A percentile compares a stretch with the other conserved stretches of the same genome.
These are phyloP conservation scores for Axea sp. DNA, from an alignment of 2,888 invertebrate species.

Conservation along the genomic window DNA sequence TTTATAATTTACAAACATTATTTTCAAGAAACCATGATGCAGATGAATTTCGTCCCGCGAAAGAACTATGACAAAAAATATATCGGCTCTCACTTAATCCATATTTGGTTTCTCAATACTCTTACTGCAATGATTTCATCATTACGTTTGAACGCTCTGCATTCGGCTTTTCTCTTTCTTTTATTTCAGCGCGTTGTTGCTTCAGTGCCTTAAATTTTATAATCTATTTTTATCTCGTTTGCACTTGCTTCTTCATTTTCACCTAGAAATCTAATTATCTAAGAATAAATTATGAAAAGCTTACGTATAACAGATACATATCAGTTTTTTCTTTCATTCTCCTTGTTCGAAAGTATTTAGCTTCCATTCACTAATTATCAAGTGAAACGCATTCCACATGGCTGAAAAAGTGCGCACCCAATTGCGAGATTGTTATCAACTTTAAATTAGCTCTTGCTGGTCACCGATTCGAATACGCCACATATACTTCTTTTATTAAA, in stretches of 20 bases:
- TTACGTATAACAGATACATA: constrained; percentile 40
- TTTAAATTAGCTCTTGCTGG: constrained; percentile 25
- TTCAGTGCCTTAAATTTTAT: constrained; percentile 5
- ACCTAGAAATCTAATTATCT: constrained; percentile 44
- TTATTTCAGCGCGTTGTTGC: background rate
- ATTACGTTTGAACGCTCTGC: constrained; percentile 16
- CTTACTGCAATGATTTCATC: constrained; percentile 36
- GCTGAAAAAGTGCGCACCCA: constrained; percentile 49
- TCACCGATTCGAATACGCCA: constrained; percentile 6
- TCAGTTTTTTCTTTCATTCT: constrained; percentile 43
- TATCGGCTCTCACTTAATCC: too few relatives aligned
- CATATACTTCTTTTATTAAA: constrained; percentile 21
- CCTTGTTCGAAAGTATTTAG: constrained; percentile 39
- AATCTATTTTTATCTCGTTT: too few relatives aligned
- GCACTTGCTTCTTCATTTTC: constrained; percentile 31
- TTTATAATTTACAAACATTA: too few relatives aligned
- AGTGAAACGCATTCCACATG: constrained; percentile 51
- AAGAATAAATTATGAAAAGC: constrained; percentile 48
- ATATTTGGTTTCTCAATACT: constrained; percentile 39
- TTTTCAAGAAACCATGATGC: too few relatives aligned
- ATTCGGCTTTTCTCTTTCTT: background rate
- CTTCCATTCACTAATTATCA: constrained; percentile 50
- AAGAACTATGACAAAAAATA: too few relatives aligned
- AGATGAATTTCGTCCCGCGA: too few relatives aligned
- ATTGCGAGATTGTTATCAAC: constrained; percentile 49